Base-by-base conservation (phyloP, 2,797 vertebrate species). In the Gadopsis bispinosus region DNA sequence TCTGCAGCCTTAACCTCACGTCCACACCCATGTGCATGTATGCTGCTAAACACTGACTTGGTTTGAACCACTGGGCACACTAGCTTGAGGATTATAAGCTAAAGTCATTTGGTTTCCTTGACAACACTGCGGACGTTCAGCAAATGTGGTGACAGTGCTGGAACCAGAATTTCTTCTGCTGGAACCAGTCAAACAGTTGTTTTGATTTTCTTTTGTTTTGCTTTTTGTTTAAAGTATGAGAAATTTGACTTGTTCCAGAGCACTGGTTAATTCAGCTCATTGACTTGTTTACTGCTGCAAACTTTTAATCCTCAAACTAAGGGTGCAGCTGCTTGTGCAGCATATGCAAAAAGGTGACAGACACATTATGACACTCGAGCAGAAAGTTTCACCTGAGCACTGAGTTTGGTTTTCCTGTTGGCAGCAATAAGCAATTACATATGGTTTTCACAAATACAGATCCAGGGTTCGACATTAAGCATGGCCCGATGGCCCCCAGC, bases 121-220 rank as follows among this genome's bases (percentile, higher is more conserved):
- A 83, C 83, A 86, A 83, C 80, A 84, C 56, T 81, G 77, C 69
- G 35, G 29, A 81, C 65, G 65, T 84, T 86, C 31, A 68, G 63
- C 11, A 76, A 73, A 74, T 69, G 76, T 43, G 48, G 56, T 63
- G 48, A 69, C 64, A 83, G 47, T 50, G 63, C 69, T 83, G 50
- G 35, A 77, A 77, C 35, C 60, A 68, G 50, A 59, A 48, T 59
- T 51, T 78, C 65, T 6, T 83, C 64, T 12, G 56, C 75, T 73
- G 64, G 61, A 86, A 81, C 63, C 37, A 61, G 22, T 61, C 4
- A 53, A n/a, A 60, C 58, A 29, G 54, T 53, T 53, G 35, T 43
- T 14, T 8, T 48, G 29, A 29, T 41, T 59, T 29, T 41, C 12
- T 26, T 45, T 79, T 56, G 20, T 75, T 75, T 51, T 43, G 0